Evolutionary conservation across 64 coral and sea anemone genomes (phyloP).

Genomic region (Montipora capricornis): DNA sequence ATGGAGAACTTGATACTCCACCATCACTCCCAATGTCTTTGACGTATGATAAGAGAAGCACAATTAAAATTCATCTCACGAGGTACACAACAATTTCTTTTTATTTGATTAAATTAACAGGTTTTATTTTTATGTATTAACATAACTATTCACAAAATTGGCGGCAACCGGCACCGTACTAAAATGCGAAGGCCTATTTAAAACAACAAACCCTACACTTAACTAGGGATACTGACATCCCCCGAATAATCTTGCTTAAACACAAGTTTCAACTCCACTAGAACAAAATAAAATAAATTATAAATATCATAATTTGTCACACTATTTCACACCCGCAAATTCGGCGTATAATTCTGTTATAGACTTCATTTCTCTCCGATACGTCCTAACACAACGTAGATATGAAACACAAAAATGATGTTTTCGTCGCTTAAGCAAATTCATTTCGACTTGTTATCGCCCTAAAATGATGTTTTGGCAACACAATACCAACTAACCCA

Average conservation of each 20-base stretch:
- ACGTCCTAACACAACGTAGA: neutral
- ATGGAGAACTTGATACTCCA: too few relatives aligned
- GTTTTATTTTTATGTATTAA: slow-evolving; percentile 10
- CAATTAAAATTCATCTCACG: neutral
- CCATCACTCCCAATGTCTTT: too few relatives aligned
- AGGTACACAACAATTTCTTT: neutral
- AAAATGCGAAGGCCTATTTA: neutral
- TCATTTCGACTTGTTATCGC: neutral
- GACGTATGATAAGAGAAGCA: neutral
- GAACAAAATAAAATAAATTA: slow-evolving; percentile 31
- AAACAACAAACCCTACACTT: slow-evolving; percentile 22
- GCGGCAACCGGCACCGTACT: slow-evolving; percentile 4
- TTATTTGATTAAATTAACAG: neutral
- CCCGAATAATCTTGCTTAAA: neutral
- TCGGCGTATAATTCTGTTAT: neutral
- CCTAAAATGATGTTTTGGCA: neutral
- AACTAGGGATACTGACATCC: neutral
- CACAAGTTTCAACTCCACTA: neutral
- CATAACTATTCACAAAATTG: neutral
- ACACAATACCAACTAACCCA: neutral
- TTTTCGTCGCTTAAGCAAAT: neutral
- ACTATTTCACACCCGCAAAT: neutral
- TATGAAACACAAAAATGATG: neutral
- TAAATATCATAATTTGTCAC: slow-evolving; percentile 29
- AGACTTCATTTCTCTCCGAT: neutral